Base-by-base conservation (phyloP, 2,888 invertebrate genomes). In the Allygus modestus region DNA sequence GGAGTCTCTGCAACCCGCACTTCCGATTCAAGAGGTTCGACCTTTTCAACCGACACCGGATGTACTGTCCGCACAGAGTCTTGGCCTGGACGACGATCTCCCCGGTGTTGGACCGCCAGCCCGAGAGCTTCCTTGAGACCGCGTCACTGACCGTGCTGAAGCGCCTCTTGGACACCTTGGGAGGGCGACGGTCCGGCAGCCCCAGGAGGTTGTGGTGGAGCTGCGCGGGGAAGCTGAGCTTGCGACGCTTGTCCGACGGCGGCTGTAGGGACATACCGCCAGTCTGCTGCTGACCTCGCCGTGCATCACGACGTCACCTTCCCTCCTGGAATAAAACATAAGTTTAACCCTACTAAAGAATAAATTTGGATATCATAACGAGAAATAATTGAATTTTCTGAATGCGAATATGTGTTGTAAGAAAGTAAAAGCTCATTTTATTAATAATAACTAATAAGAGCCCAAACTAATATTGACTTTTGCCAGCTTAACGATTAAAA, bases 121-220 rank as follows among this genome's bases (percentile, higher is more conserved):
- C 94, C 0, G 96, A 96, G 58, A 97, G 92, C 83, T 96, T 95
- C n/a, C 96, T 92, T 26, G 95, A 93, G 5, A 96, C 96, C 88
- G 92, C 93, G 88, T 94, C 94, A 87, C 94, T 93, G 58, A 94
- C 94, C 88, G 96, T 96, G 90, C 96, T 96, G 89, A 96, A 94
- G 51, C 96, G 92, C 46, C 96, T 90, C 26, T 92, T 90, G 7
- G 89, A 83, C 26, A 89, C 87, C 28, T 81, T 71, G 65, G 88
- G 87, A 20, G 73, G 37, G 23, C 43, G 73, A 20, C 43, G 73
- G 51, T 86, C 75, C 41, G 87, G 84, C 7, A 90, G 87, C n/a
- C 89, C 87, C 33, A 89, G 87, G 61, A 90, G 87, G 86, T 89
- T 89, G 28, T 87, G 87, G 84, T 92, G 91, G 2, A 93, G 88